Base-by-base conservation (phyloP, 2,797 vertebrate species). In the Poecilia velifera region DNA sequence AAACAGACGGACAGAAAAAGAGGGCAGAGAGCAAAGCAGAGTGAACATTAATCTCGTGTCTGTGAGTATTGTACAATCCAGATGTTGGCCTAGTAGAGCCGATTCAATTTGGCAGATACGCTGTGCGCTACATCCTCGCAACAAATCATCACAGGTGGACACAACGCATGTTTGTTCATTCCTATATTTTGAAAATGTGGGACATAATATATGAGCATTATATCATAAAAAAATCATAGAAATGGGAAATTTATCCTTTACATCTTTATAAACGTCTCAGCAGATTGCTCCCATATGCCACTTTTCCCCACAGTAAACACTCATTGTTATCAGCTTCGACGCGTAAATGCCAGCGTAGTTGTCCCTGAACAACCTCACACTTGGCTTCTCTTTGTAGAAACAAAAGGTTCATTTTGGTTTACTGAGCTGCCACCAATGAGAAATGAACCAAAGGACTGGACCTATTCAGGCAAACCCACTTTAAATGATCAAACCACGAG, bases 251-350 rank as follows among this genome's bases (percentile, higher is more conserved):
- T 10, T 36, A 46, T n/a, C 25, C 25, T 77, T 81, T 47, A 78
- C 51, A 71, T 34, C 20, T 18, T 72, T 62, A 49, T 20, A 70
- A 75, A 88, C 20, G 64, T 62, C 82, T 80, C 51, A 12, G 86
- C 90, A 91, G 86, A 88, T 87, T 89, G 85, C 20, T 73, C 81
- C 88, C 87, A 91, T 78, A 91, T 92, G 92, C 73, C 3, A 28
- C 75, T 75, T 74, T 85, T 84, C 88, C 64, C 68, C 59, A 75
- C 46, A 3, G 53, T 45, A 66, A 84, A 75, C 10, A 66, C 53
- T 82, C 31, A 36, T 36, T 8, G 78, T 80, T 51, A 70, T 88
- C 47, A 83, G 78, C 51, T 80, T 76, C 53, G 79, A 81, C 71
- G 76, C 79, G 71, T 73, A 82, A 89, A 90, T 78, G 73, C 76